phyloP scores from a whole-genome alignment of 2,113 vertebrate species.

The Bufo bufo region DNA sequence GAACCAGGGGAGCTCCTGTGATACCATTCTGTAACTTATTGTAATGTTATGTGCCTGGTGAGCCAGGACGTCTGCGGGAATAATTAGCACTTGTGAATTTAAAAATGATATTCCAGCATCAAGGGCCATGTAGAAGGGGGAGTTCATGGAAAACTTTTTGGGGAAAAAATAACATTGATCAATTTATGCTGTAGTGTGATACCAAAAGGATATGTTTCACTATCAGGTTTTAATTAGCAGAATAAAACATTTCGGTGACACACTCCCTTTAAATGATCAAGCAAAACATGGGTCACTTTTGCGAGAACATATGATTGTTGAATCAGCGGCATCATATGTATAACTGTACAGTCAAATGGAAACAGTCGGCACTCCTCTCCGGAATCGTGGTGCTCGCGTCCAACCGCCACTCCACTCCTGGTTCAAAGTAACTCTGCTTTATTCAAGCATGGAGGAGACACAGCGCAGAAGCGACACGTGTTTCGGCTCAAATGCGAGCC shows the following conservation, averaged over 20 bases:
- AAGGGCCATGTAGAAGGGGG: background rate
- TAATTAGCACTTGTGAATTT: slow-evolving; percentile 27
- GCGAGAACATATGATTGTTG: background rate
- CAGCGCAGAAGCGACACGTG: no score
- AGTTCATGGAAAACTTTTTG: background rate
- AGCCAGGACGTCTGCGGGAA: background rate
- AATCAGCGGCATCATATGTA: background rate
- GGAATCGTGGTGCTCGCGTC: no score
- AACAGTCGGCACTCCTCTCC: no score
- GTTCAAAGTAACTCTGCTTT: no score
- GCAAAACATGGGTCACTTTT: slow-evolving; percentile 2
- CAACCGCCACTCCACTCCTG: no score
- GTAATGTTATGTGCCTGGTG: slow-evolving; percentile 20
- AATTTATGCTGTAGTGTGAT: background rate
- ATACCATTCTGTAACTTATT: slow-evolving; percentile 15
- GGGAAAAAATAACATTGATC: background rate
- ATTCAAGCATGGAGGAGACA: no score
- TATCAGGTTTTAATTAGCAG: no score
- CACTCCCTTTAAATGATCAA: no score
- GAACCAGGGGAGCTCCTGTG: slow-evolving; percentile 32
- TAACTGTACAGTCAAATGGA: no score
- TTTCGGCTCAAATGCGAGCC: no score
- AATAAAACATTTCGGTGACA: no score
- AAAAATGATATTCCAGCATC: slow-evolving; percentile 10
- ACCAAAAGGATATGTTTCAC: background rate